Conservation (phyloP, 2,797 vertebrate species). For the Scomberomorus guttatus region DNA sequence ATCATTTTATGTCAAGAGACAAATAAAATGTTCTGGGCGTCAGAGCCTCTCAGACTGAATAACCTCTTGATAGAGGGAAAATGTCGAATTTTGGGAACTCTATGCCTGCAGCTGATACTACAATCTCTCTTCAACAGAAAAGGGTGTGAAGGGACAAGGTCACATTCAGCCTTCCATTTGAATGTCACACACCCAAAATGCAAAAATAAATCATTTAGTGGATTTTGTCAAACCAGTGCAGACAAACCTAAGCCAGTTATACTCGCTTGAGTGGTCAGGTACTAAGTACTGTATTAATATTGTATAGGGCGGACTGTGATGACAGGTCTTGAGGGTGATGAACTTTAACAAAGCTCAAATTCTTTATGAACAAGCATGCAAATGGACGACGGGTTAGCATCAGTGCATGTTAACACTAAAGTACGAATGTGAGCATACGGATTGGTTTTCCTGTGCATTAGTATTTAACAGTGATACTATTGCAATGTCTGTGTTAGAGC, state of each 20-base stretch:
- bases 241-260: conserved; percentile 35
- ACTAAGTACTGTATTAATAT: conserved; percentile 21
- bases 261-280: conserved; percentile 30
- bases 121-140: conserved; percentile 33
- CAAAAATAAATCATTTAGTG: conserved; percentile 18
- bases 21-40: conserved; percentile 20
- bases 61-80: conserved; percentile 33
- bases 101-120: conserved; percentile 35
- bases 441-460: conserved; percentile 20
- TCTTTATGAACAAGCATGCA: conserved; percentile 13
- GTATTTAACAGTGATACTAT: conserved; percentile 13
- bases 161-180: conserved; percentile 34
- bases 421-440: conserved; percentile 29
- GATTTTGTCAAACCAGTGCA: conserved; percentile 32
- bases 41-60: conserved; percentile 14
- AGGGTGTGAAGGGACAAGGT: conserved; percentile 33
- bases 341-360: conserved; percentile 40
- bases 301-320: conserved; percentile 12
- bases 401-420: conserved; percentile 35
- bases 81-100: conserved; percentile 30
- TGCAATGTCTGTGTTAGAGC: conserved; percentile 24
- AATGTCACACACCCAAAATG: conserved; percentile 46
- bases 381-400: conserved; percentile 44
- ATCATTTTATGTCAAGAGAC: not conserved
- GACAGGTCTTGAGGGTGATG: conserved; percentile 36